A percentile compares a stretch with the other conserved stretches of the same genome.
Conservation (phyloP, 2,888 invertebrate species). For the Habroteleia sp. region DNA sequence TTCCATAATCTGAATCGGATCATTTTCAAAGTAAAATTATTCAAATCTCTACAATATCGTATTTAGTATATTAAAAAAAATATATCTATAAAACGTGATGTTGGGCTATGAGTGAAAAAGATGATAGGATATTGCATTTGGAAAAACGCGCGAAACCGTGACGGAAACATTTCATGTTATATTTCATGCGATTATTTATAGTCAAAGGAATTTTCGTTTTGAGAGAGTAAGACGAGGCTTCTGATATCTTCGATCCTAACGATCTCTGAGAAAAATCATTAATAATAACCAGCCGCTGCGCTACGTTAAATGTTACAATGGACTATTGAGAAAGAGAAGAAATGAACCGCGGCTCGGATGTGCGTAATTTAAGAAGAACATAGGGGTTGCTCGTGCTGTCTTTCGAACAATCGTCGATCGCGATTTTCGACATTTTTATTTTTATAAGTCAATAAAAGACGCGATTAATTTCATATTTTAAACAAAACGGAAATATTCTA, state of each 20-base stretch:
- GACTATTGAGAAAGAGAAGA: slow-evolving; percentile 41
- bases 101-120: slow-evolving; percentile 7
- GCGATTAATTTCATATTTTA: too few relatives aligned
- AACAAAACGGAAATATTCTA: too few relatives aligned
- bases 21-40: too few relatives aligned
- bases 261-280: slow-evolving; percentile 46
- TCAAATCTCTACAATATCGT: too few relatives aligned
- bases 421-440: slow-evolving; percentile 10
- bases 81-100: slow-evolving; percentile 20
- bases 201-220: slow-evolving; percentile 44
- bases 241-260: slow-evolving; percentile 51
- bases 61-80: too few relatives aligned
- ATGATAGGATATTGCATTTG: slow-evolving; percentile 1
- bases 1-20: too few relatives aligned
- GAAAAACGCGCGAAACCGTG: slow-evolving; percentile 38
- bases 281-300: slow-evolving; percentile 50
- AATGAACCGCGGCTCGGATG: slow-evolving; percentile 34
- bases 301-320: slow-evolving; percentile 41
- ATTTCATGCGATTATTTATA: slow-evolving; percentile 51
- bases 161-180: slow-evolving; percentile 43
- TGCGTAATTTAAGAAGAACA: slow-evolving; percentile 28
- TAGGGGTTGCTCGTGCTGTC: background rate
- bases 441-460: too few relatives aligned
- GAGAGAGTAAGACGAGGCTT: slow-evolving; percentile 30
- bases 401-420: slow-evolving; percentile 28